Evolutionary conservation across 2,888 invertebrate genomes (phyloP), one percentile per base, ranked within the genome.

Genomic region (Cryptus armator): DNA sequence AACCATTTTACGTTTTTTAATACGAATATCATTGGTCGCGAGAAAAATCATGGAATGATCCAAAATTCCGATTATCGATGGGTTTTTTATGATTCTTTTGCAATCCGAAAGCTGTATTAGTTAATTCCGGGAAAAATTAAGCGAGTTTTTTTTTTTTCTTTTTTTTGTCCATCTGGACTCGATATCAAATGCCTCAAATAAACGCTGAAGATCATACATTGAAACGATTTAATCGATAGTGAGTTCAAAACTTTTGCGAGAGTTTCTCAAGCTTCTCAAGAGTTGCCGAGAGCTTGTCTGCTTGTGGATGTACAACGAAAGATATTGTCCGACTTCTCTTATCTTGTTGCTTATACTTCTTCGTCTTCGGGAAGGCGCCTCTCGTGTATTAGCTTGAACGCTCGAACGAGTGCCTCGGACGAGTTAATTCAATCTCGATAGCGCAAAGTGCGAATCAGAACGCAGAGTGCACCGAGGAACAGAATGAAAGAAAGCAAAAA

Each of bases 381-480:
- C 56, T 71, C 56, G 71, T 29, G 70, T 66, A 78, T 81, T 64
- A 78, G 68, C 46, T 48, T 66, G 82, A 70, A 66, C 78, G 78
- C 82, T 79, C 79, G 78, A 67, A 46, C 74, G 62, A 64, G 37
- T 66, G 70, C 53, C 77, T 66, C 24, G 81, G 64, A 85, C 82
- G 83, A 85, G 85, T 85, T 83, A 77, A 86, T 86, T 86, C 56
- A 77, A 86, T 86, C 86, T 81, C 84, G 85, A 85, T 82, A 76
- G 79, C 56, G 77, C 75, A 46, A 46, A 77, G 70, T 71, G 85
- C 82, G 79, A 82, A 79, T 79, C 82, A 19, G 66, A 82, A 76
- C 79, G 53, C 56, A 76, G 16, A 80, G 64, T 68, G 72, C 76
- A 79, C 72, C 68, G 43, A 84, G 46, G 5, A 46, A 53, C 19